Conservation (phyloP, 2,888 invertebrate genomes). For the Philereme vetulata region DNA sequence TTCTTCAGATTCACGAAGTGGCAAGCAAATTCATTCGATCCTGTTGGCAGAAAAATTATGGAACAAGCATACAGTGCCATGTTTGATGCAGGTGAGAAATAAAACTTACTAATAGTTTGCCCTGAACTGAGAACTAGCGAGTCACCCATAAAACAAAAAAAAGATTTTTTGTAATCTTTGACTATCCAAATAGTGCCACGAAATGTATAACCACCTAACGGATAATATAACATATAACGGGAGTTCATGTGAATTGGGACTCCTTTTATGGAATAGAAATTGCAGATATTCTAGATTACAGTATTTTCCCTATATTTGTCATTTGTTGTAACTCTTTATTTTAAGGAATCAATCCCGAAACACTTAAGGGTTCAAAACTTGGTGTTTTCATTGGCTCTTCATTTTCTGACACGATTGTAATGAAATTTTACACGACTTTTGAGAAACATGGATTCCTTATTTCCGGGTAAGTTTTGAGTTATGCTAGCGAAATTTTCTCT, state of each 20-base stretch:
- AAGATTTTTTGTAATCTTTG: too few relatives aligned
- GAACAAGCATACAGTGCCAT: constrained; percentile 88
- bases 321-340: neutral
- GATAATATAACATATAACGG: too few relatives aligned
- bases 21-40: constrained; percentile 86
- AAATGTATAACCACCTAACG: too few relatives aligned
- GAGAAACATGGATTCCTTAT: constrained; percentile 48
- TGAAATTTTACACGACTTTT: constrained; percentile 54
- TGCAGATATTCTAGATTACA: too few relatives aligned
- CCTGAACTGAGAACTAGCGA: too few relatives aligned
- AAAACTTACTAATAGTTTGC: too few relatives aligned
- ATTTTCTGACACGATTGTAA: constrained; percentile 82
- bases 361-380: constrained; percentile 76
- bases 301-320: neutral
- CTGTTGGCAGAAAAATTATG: constrained; percentile 86
- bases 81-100: constrained; percentile 83
- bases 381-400: constrained; percentile 64
- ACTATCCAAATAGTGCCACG: too few relatives aligned
- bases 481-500: too few relatives aligned
- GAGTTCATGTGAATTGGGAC: too few relatives aligned
- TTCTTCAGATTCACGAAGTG: constrained; percentile 87
- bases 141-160: too few relatives aligned
- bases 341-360: constrained; percentile 70
- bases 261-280: constrained; percentile 3
- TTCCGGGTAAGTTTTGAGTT: constrained; percentile 11